Conservation (phyloP, 2,888 invertebrate species). For the Ernsta delagoae region DNA sequence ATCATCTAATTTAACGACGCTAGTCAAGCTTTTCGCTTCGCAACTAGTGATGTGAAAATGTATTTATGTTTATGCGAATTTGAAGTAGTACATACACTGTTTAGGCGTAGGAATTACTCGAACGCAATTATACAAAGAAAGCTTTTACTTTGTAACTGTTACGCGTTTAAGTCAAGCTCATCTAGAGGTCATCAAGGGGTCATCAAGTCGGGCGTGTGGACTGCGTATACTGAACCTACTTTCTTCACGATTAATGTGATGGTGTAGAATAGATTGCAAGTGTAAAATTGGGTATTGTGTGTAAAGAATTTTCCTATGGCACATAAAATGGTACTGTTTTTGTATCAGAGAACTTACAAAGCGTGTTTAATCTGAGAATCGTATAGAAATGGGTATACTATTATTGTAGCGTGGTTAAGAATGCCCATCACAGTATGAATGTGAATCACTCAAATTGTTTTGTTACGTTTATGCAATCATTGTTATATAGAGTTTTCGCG, state of each 20-base stretch:
- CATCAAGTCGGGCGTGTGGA: neutral
- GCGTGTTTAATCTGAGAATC: no score
- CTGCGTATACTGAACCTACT: no score
- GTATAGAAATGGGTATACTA: no score
- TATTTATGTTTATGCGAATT: neutral
- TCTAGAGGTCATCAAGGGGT: slow-evolving; percentile 5
- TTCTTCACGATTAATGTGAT: neutral
- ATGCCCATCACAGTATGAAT: no score
- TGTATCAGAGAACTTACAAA: no score
- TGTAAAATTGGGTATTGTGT: neutral
- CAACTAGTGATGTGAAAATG: neutral
- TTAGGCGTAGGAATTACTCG: neutral
- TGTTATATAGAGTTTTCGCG: neutral
- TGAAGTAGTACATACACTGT: neutral
- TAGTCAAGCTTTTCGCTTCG: no score
- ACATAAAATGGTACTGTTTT: no score
- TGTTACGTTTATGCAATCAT: slow-evolving; percentile 14
- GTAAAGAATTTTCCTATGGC: neutral
- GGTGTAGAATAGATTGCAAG: neutral
- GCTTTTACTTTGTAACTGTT: slow-evolving; percentile 5
- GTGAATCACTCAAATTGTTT: neutral
- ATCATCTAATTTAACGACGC: no score
- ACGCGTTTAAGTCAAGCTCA: neutral
- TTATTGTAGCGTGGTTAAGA: no score
- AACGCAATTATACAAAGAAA: slow-evolving; percentile 2